phyloP scores from a whole-genome alignment of 2,888 invertebrate genomes.

The Caradrina kadenii region DNA sequence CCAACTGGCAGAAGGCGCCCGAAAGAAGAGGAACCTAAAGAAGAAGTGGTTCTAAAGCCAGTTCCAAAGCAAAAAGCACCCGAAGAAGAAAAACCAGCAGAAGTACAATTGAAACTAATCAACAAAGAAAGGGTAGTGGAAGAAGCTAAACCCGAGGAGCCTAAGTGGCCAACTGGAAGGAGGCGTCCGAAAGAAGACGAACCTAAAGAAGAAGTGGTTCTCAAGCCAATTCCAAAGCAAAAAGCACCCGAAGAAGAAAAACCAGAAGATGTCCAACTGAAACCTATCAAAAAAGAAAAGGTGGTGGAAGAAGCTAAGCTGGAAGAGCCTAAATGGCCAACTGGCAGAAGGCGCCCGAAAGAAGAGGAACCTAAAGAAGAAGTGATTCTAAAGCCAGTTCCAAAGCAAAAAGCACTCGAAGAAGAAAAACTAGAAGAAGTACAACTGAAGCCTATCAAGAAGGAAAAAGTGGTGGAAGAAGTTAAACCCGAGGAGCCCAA shows the following conservation, averaged over 20 bases:
- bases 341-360: slow-evolving; percentile 6
- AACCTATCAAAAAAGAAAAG: slow-evolving; percentile 6
- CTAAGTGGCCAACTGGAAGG: slow-evolving; percentile 7
- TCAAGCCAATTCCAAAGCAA: slow-evolving; percentile 7
- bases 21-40: slow-evolving; percentile 13
- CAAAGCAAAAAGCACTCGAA: slow-evolving; percentile 2
- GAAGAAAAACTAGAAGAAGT: slow-evolving; percentile 12
- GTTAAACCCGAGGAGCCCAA: slow-evolving; percentile 5
- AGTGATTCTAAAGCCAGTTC: slow-evolving; percentile 6
- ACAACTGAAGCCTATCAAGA: background rate
- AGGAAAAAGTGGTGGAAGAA: slow-evolving; percentile 3
- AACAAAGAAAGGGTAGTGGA: slow-evolving; percentile 3
- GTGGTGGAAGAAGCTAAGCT: slow-evolving; percentile 3
- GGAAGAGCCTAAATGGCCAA: slow-evolving; percentile 8
- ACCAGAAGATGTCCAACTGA: background rate
- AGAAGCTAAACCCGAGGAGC: slow-evolving; percentile 9
- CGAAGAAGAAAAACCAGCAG: slow-evolving; percentile 6
- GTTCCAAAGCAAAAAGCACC: slow-evolving; percentile 7
- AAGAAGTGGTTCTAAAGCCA: slow-evolving; percentile 11
- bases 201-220: slow-evolving; percentile 11
- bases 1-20: slow-evolving; percentile 7
- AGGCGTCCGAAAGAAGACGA: slow-evolving; percentile 11
- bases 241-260: slow-evolving; percentile 11
- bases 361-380: slow-evolving; percentile 20
- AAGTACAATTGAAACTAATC: background rate